Evolutionary conservation across 2,113 vertebrate species (phyloP).

Genomic region (Myrmophylax atrothorax): DNA sequence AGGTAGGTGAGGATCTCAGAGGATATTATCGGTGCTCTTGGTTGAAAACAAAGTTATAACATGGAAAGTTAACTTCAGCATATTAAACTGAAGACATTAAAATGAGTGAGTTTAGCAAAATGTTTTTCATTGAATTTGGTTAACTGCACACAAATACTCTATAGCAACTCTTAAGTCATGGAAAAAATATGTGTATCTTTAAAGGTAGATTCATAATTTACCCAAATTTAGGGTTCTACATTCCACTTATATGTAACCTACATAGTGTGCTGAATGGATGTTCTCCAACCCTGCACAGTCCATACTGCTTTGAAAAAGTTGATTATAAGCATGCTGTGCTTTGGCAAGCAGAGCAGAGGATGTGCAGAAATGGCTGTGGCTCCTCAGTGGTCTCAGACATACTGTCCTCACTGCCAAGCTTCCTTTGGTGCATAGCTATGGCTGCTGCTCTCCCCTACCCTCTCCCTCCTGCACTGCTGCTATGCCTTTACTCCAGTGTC

Average conservation of each 20-base stretch:
- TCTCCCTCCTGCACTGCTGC: neutral
- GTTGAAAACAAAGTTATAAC: neutral
- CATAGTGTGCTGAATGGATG: neutral
- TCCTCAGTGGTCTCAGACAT: neutral
- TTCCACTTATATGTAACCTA: neutral
- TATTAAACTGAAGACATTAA: neutral
- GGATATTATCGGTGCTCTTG: neutral
- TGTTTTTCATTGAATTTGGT: neutral
- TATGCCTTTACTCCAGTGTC: neutral
- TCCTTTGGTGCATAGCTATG: neutral
- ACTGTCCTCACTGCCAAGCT: too few relatives aligned
- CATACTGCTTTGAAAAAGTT: neutral
- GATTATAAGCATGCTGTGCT: neutral
- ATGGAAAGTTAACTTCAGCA: neutral
- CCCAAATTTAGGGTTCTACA: neutral
- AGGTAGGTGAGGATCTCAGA: neutral
- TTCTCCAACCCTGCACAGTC: neutral
- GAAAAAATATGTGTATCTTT: neutral
- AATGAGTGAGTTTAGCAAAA: neutral
- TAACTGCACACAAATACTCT: neutral
- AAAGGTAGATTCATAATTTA: neutral
- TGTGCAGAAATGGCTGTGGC: neutral
- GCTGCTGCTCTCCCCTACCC: neutral
- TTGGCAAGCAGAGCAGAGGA: neutral
- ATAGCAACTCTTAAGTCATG: neutral